phyloP scores from a whole-genome alignment of 2,113 vertebrate species.

The Oenanthe melanoleuca region DNA sequence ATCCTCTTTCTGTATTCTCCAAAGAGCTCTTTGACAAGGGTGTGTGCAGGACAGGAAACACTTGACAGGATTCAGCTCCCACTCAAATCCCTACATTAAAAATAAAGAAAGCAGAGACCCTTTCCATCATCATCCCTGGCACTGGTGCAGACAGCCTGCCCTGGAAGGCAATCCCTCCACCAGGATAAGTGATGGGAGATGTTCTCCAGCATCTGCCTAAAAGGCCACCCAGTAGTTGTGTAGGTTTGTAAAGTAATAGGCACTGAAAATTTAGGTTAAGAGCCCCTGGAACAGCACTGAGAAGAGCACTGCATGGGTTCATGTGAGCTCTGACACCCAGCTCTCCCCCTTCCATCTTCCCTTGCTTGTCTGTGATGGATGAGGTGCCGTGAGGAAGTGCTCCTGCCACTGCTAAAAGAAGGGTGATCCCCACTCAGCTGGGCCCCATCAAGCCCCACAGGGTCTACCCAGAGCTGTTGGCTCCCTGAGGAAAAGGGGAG shows the following conservation, averaged over 20 bases:
- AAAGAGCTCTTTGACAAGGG: slow-evolving; percentile 59
- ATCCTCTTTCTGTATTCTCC: slow-evolving; percentile 66
- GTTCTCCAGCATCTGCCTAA: neutral
- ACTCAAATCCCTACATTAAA: slow-evolving; percentile 34
- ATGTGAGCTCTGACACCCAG: neutral
- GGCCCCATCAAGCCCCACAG: neutral
- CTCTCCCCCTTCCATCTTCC: neutral
- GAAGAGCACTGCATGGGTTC: accelerated
- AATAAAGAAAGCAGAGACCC: neutral
- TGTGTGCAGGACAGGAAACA: slow-evolving; percentile 63
- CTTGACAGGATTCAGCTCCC: slow-evolving; percentile 52
- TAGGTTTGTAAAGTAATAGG: neutral
- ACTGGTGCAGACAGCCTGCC: neutral
- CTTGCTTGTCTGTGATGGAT: neutral
- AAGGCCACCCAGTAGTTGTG: neutral
- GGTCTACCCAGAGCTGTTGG: neutral
- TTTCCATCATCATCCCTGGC: neutral
- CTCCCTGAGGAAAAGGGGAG: neutral
- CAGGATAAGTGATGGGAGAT: neutral
- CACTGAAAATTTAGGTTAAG: neutral
- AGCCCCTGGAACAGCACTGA: neutral
- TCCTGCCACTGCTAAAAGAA: neutral
- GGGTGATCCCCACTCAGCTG: neutral
- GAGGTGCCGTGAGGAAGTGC: neutral
- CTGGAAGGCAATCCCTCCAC: neutral